Base-by-base conservation (phyloP, 2,113 vertebrate genomes). In the Arvicanthis niloticus region DNA sequence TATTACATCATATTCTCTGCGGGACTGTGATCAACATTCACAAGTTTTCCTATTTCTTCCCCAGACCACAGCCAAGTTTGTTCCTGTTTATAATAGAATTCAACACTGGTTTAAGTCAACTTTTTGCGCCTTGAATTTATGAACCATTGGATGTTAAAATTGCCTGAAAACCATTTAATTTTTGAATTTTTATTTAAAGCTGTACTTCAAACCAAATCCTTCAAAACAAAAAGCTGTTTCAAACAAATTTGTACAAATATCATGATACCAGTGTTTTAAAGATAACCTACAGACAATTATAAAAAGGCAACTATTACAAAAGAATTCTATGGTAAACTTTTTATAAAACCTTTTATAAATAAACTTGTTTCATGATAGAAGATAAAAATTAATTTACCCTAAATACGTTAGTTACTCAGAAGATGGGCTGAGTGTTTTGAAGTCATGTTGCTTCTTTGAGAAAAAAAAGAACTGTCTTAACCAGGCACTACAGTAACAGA, bases 321-420 rank as follows among this genome's bases (percentile, higher is more conserved):
- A 88, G 75, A 94, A 91, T 87, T 88, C 77, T 89, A 96, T 77
- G 82, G 96, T 48, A 76, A 95, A 87, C 62, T 58, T 58, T 21
- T 85, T 95, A 95, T 77, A 96, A 96, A 93, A 93, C 26, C 68
- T 96, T 85, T 97, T 88, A 91, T 92, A 94, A 97, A 91, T 85
- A 94, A 96, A 96, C 34, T 92, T 96, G 45, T 93, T 91, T 95
- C 96, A 90, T 93, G 91, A 92, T 48, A 82, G 51, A 95, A 95
- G 42, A 91, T 86, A 73, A 95, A 82, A 96, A 91, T 84, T 72
- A 89, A 86, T 95, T 95, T 85, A 89, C 72, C 91, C 84, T 81
- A 95, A 94, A 80, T 82, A 94, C 80, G 22, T 13, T 13, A 78
- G 80, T 70, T 95, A 82, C 77, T 97, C 56, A 96, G 65, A 40